Conservation (phyloP, 2,888 invertebrate species). For the Mimumesa dahlbomi region DNA sequence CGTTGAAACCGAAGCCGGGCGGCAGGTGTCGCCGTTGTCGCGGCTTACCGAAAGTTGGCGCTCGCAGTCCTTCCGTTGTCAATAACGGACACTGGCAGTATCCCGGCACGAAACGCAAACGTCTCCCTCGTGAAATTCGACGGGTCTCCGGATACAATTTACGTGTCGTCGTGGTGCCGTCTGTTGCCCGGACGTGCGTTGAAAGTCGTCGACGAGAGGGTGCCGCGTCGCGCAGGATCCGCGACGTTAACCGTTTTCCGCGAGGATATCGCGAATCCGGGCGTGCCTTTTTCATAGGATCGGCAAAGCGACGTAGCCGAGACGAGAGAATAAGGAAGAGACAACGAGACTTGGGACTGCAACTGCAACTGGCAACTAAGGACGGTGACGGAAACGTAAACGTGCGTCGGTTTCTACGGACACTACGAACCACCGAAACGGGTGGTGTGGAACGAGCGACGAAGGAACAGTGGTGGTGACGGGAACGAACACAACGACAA, state of each 20-base stretch:
- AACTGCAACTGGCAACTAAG: slow-evolving; percentile 11
- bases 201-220: background rate
- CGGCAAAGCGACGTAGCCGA: slow-evolving; percentile 40
- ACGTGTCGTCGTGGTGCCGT: slow-evolving; percentile 9
- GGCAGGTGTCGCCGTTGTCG: slow-evolving; percentile 58
- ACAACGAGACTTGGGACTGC: slow-evolving; percentile 11
- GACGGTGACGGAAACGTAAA: background rate
- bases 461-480: slow-evolving; percentile 11
- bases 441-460: no score
- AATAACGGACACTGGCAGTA: slow-evolving; percentile 75
- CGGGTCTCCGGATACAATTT: slow-evolving; percentile 32
- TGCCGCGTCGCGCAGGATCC: slow-evolving; percentile 11
- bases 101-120: slow-evolving; percentile 72
- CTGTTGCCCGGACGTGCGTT: slow-evolving; percentile 10
- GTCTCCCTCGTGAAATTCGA: slow-evolving; percentile 53
- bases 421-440: no score
- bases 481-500: background rate
- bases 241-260: slow-evolving; percentile 10
- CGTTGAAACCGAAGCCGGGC: background rate
- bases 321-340: slow-evolving; percentile 15
- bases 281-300: slow-evolving; percentile 63
- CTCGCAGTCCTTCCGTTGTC: slow-evolving; percentile 74
- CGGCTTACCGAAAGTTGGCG: slow-evolving; percentile 68
- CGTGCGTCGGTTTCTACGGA: no score
- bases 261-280: slow-evolving; percentile 48